phyloP scores from a whole-genome alignment of 37 sponge, comb jelly and placozoan species.

The Halisarca cf. caerulea region DNA sequence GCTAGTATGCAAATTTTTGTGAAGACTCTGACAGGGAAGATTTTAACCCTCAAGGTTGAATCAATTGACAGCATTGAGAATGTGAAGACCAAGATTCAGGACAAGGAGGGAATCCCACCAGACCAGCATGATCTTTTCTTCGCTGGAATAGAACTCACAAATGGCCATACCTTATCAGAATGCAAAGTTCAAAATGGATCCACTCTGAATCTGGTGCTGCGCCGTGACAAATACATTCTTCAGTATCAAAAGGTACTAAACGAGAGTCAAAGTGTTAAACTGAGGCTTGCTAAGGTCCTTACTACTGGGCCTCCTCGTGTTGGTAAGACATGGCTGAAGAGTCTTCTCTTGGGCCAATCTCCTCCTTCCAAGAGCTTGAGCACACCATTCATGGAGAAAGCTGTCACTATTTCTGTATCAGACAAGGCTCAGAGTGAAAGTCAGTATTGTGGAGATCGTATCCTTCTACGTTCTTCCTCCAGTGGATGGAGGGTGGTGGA shows the following conservation, averaged over 20 bases:
- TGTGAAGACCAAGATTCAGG: conserved; percentile 82
- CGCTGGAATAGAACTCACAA: conserved; percentile 72
- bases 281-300: not conserved
- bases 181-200: conserved; percentile 80
- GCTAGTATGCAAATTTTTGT: conserved; percentile 81
- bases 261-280: not conserved
- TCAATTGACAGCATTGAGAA: conserved; percentile 73
- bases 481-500: no score
- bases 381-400: not conserved
- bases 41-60: conserved; percentile 74
- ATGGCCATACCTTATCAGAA: conserved; percentile 70
- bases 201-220: conserved; percentile 17
- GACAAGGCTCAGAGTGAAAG: not conserved
- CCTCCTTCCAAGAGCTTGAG: not conserved
- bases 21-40: conserved; percentile 77
- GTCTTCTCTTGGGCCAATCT: not conserved
- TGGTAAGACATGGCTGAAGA: conserved; percentile 19
- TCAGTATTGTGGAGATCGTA: no score
- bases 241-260: not conserved
- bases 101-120: conserved; percentile 77
- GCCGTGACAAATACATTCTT: not conserved
- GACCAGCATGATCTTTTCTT: conserved; percentile 78
- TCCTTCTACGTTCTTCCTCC: no score
- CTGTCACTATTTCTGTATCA: not conserved
- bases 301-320: not conserved